These are phyloP conservation scores for Eurystomus gularis DNA, from an alignment of 2,113 vertebrate genomes.

Conservation along the genomic window DNA sequence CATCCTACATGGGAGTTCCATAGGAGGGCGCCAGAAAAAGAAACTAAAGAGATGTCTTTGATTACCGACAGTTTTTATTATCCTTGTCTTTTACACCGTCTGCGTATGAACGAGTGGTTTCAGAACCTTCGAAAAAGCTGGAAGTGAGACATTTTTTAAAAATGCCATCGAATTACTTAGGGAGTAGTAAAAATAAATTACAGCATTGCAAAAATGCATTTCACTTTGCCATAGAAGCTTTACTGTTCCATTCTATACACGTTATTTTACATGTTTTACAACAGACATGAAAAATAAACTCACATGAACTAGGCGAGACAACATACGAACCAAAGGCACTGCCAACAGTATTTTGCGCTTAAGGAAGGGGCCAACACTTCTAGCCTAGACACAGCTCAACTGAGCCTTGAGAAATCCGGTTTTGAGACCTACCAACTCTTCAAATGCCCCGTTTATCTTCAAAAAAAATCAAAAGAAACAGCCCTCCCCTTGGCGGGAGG, in stretches of 20 bases:
- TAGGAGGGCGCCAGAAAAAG: neutral
- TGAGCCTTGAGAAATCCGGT: neutral
- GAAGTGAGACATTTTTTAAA: slow-evolving; percentile 41
- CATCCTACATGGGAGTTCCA: neutral
- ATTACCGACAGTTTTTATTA: slow-evolving; percentile 53
- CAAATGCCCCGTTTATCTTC: neutral
- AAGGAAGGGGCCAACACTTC: neutral
- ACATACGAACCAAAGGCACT: slow-evolving; percentile 73
- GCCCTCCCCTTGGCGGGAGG: slow-evolving; percentile 49
- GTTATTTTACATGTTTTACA: slow-evolving; percentile 65
- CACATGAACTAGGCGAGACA: slow-evolving; percentile 28
- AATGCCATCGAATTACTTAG: slow-evolving; percentile 41
- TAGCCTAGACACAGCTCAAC: neutral
- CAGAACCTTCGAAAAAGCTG: slow-evolving; percentile 51
- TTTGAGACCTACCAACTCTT: neutral
- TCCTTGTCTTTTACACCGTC: slow-evolving; percentile 24
- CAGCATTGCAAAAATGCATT: slow-evolving; percentile 53
- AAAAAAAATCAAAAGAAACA: slow-evolving; percentile 15
- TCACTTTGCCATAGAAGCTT: slow-evolving; percentile 71
- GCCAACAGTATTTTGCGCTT: slow-evolving; percentile 52
- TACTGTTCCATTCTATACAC: slow-evolving; percentile 65
- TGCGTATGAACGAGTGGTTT: slow-evolving; percentile 23
- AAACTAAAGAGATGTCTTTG: neutral
- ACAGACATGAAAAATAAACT: slow-evolving; percentile 47
- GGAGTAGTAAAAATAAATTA: slow-evolving; percentile 73